Conservation (phyloP, 2,113 vertebrate genomes). For the Cacatua alba region DNA sequence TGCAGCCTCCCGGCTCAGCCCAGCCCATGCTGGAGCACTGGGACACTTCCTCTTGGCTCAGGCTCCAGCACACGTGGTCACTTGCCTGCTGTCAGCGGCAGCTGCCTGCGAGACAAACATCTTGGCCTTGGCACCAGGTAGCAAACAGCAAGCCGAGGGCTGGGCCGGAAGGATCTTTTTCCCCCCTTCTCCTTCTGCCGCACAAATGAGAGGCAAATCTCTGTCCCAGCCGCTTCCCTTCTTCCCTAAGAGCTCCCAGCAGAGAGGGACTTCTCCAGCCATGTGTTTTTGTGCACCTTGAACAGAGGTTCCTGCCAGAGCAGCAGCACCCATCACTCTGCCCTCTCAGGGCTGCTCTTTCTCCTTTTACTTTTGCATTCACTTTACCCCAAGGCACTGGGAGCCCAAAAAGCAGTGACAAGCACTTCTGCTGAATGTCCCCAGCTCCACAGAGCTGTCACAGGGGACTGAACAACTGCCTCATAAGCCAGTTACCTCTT, state of each 20-base stretch:
- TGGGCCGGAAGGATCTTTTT: neutral
- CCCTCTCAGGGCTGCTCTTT: neutral
- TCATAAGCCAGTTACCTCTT: neutral
- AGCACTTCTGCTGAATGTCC: neutral
- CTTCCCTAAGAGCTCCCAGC: neutral
- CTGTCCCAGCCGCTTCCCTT: neutral
- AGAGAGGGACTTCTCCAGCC: neutral
- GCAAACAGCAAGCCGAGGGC: neutral
- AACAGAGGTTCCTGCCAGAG: neutral
- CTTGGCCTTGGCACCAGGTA: constrained; percentile 35
- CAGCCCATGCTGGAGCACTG: fast-evolving
- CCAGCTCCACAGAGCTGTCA: neutral
- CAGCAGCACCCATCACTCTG: neutral
- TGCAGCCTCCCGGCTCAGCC: neutral
- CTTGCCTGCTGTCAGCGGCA: neutral
- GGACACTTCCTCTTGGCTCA: constrained; percentile 38
- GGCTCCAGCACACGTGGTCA: fast-evolving
- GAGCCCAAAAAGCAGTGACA: neutral
- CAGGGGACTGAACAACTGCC: neutral
- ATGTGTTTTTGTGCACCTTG: neutral
- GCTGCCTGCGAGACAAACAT: constrained; percentile 2
- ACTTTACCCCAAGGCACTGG: neutral
- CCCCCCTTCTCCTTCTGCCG: neutral
- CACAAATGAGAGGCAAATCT: neutral
- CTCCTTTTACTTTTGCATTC: neutral